Conservation (phyloP, 2,797 vertebrate genomes). For the Epinephelus malabaricus region DNA sequence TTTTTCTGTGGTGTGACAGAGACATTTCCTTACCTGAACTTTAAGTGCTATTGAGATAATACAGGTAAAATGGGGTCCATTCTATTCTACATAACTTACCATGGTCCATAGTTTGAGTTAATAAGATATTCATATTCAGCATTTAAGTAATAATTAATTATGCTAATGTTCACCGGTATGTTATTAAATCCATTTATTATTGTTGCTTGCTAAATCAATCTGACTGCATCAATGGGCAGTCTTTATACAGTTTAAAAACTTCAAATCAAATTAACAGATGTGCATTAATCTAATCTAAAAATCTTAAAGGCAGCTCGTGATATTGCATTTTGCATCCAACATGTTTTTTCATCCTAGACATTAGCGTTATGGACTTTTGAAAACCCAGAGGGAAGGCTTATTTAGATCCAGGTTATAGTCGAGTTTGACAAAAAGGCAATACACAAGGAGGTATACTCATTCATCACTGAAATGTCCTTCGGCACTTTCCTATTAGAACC, state of each 20-base stretch:
- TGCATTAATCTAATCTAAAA: slow-evolving; percentile 53
- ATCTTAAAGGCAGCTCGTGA: slow-evolving; percentile 53
- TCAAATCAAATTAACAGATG: slow-evolving; percentile 51
- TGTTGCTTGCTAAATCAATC: slow-evolving; percentile 17
- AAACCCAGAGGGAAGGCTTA: slow-evolving; percentile 48
- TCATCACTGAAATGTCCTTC: slow-evolving; percentile 80
- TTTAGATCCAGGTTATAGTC: slow-evolving; percentile 60
- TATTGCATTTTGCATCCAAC: slow-evolving; percentile 54
- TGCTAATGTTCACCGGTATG: neutral
- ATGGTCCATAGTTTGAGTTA: neutral
- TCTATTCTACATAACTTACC: neutral
- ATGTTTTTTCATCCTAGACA: slow-evolving; percentile 23
- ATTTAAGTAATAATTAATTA: neutral
- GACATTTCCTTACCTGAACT: neutral
- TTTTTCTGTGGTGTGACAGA: no score
- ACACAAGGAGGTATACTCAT: slow-evolving; percentile 60
- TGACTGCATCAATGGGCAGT: slow-evolving; percentile 17
- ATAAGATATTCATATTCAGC: neutral
- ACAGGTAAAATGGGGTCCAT: neutral
- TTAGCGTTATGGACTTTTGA: slow-evolving; percentile 21
- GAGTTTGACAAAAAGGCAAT: slow-evolving; percentile 62
- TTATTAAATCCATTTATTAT: slow-evolving; percentile 36
- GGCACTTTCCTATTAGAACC: slow-evolving; percentile 81
- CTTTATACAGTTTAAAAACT: slow-evolving; percentile 35
- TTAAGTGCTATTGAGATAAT: neutral